A percentile compares a stretch with the other conserved stretches of the same genome.
Conservation (phyloP, 1,140 invertebrate species). For the Periplaneta americana region DNA sequence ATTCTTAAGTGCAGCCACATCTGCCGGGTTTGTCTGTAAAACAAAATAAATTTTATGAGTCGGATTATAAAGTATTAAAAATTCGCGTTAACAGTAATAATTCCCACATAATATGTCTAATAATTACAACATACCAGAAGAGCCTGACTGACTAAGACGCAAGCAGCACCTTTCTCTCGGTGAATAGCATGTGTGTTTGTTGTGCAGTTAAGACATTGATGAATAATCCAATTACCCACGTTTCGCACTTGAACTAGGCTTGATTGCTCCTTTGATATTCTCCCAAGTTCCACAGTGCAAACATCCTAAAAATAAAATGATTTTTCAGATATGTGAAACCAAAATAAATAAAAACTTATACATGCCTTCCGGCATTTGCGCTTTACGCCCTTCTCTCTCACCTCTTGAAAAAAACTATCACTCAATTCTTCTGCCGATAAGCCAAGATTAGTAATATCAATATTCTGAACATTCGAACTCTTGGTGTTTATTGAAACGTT, state of each 20-base stretch:
- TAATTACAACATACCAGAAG: slow-evolving; percentile 38
- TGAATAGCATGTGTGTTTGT: slow-evolving; percentile 46
- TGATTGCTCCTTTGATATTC: slow-evolving; percentile 41
- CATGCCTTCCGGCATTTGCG: slow-evolving; percentile 6
- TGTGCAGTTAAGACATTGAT: slow-evolving; percentile 42
- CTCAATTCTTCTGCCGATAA: slow-evolving; percentile 33
- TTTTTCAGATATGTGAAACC: background rate
- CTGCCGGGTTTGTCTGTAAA: slow-evolving; percentile 32
- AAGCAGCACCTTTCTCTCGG: slow-evolving; percentile 39
- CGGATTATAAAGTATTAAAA: background rate
- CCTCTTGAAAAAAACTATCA: slow-evolving; percentile 40
- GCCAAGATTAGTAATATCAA: slow-evolving; percentile 34
- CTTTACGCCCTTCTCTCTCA: too few species aligned
- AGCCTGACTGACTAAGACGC: slow-evolving; percentile 40
- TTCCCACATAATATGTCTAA: background rate
- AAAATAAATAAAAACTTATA: slow-evolving; percentile 8
- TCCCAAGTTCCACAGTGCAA: slow-evolving; percentile 32
- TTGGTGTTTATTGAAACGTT: slow-evolving; percentile 43
- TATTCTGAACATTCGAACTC: slow-evolving; percentile 33
- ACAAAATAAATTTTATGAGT: slow-evolving; percentile 3
- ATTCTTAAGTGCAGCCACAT: slow-evolving; percentile 34
- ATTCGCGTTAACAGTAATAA: background rate
- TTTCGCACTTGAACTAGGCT: slow-evolving; percentile 39
- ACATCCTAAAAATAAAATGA: slow-evolving; percentile 11
- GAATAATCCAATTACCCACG: slow-evolving; percentile 42